Conservation (phyloP, 2,113 vertebrate genomes). For the Actinemys pallida region DNA sequence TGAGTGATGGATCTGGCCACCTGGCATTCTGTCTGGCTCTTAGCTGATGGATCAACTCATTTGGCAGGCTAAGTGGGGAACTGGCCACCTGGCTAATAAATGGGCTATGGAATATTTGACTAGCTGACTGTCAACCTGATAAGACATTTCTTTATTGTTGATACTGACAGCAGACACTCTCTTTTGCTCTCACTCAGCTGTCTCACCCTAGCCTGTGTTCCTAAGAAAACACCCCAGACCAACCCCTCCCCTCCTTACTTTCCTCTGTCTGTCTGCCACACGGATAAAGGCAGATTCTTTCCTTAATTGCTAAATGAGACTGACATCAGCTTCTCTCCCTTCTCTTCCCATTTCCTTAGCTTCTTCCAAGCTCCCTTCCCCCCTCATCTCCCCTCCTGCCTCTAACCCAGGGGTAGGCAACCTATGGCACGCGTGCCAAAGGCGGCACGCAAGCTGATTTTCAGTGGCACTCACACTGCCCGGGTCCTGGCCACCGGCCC, state of each 20-base stretch:
- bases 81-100: constrained; percentile 68
- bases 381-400: background rate
- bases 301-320: constrained; percentile 27
- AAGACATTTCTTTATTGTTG: background rate
- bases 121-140: background rate
- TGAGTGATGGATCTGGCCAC: constrained; percentile 62
- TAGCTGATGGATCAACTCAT: background rate
- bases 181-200: background rate
- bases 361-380: constrained; percentile 6
- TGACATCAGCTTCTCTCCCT: background rate
- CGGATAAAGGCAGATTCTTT: background rate
- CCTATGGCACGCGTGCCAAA: no score
- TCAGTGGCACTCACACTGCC: no score
- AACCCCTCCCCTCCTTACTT: background rate
- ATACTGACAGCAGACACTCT: background rate
- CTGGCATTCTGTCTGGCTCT: constrained; percentile 72
- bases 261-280: background rate
- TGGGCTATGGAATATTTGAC: background rate
- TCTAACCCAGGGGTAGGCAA: background rate
- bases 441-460: no score
- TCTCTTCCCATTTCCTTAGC: constrained; percentile 23
- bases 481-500: no score
- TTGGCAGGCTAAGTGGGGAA: constrained; percentile 61
- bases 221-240: background rate
- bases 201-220: background rate